Base-by-base conservation (phyloP, 2,113 vertebrate species). In the Eupsittula cactorum region DNA sequence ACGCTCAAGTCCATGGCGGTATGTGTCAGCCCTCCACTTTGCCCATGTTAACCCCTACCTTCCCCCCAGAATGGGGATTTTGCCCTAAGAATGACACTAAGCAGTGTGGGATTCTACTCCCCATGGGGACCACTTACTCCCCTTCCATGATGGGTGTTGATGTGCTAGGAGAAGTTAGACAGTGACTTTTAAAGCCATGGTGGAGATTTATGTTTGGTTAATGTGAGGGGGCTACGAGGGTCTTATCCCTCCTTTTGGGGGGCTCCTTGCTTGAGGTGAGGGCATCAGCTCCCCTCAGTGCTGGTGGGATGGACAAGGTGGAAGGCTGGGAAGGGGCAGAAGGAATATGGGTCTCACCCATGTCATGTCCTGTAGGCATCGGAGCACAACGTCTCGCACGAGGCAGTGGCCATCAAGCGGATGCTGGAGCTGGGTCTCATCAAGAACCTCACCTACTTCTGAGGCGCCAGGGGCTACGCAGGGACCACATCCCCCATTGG, bases 1-100 rank as follows among this genome's bases (percentile, higher is more conserved):
- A 99, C 98, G 0, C 98, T 99, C 97, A 99, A 98, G 73, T 99
- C 98, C 37, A 99, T 99, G 99, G 98, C 98, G 10, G 99, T 99
- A 78, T 95, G 98, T 19, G 19, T 25, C 31, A 47, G 7, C 70
- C 35, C 19, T 21, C 15, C 3, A 2, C 11, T 67, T 42, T 55
- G 35, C 55, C 60, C 5, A 1, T 4, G 5, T 46, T 69, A 10
- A 11, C 10, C 35, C 12, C 4, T 16, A 0, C 31, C 71, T 71
- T 52, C 13, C 3, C 35, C 35, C 33, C 1, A 4, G 41, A 31
- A 18, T 25, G 21, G 27, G 14, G 21, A 21, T 23, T 1, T 6
- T 55, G 59, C 53, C 69, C 41, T 10, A 20, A 27, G 21, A 37
- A 42, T 37, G 75, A 41, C 19, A 53, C 33, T 28, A 75, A 35